phyloP scores from a whole-genome alignment of 64 coral and sea anemone species.

The Platygyra sinensis region DNA sequence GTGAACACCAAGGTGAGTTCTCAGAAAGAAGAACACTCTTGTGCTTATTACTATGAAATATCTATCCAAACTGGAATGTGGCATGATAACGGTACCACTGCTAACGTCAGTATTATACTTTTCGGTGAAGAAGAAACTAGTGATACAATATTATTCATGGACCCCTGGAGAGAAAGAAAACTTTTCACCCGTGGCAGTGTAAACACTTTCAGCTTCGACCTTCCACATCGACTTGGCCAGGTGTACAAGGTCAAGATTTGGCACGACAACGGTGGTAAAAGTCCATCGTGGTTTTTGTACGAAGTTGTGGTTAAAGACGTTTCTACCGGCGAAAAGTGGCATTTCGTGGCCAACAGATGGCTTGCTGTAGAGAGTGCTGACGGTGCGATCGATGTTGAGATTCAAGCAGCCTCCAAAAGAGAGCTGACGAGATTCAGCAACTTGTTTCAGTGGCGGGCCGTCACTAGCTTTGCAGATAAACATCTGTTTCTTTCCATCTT shows the following conservation, averaged over 20 bases:
- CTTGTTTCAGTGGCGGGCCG: conserved; percentile 59
- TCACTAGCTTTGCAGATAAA: conserved; percentile 63
- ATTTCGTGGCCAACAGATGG: conserved; percentile 59
- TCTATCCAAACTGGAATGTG: conserved; percentile 63
- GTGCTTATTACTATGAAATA: conserved; percentile 21
- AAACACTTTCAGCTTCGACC: conserved; percentile 32
- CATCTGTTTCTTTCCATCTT: conserved; percentile 78
- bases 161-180: conserved; percentile 2
- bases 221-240: conserved; percentile 34
- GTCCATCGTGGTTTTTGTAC: conserved; percentile 63
- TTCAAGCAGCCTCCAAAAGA: neutral
- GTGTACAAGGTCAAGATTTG: conserved; percentile 34
- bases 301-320: conserved; percentile 21
- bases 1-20: neutral
- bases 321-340: conserved; percentile 27
- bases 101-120: conserved; percentile 26
- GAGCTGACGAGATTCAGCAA: conserved; percentile 50
- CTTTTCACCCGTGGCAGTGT: conserved; percentile 56
- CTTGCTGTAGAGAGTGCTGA: conserved; percentile 49
- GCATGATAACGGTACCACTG: conserved; percentile 49
- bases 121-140: conserved; percentile 20
- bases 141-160: conserved; percentile 37
- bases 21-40: neutral
- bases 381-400: conserved; percentile 22
- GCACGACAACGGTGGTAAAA: conserved; percentile 52